phyloP scores from a whole-genome alignment of 2,797 vertebrate species.

The Gymnocypris eckloni region DNA sequence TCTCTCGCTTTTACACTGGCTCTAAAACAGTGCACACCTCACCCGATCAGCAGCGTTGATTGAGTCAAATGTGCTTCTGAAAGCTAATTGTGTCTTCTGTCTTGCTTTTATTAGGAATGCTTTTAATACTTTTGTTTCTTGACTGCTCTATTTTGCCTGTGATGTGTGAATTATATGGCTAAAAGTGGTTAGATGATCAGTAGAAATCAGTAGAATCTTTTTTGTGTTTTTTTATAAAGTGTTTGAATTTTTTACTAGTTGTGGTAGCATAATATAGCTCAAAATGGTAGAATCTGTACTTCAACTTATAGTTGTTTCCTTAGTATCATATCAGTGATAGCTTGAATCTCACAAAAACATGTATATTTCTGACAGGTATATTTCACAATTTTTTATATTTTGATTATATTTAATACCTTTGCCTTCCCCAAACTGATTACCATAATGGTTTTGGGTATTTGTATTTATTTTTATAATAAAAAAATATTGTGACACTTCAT shows the following conservation, averaged over 20 bases:
- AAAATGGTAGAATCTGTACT: constrained; percentile 26
- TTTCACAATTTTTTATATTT: background rate
- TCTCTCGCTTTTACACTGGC: constrained; percentile 19
- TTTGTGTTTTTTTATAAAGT: background rate
- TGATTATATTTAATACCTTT: background rate
- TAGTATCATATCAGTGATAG: constrained; percentile 28
- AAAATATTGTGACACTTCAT: no score
- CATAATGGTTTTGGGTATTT: background rate
- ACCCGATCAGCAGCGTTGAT: constrained; percentile 62
- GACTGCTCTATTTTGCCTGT: constrained; percentile 55
- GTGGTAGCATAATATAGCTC: constrained; percentile 42
- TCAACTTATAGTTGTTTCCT: constrained; percentile 8
- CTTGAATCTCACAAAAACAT: constrained; percentile 4
- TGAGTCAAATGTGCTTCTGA: constrained; percentile 51
- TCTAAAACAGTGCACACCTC: constrained; percentile 21
- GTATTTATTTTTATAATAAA: background rate
- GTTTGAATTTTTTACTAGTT: constrained; percentile 31
- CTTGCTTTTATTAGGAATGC: constrained; percentile 52
- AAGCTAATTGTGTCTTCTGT: constrained; percentile 52
- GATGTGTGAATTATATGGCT: constrained; percentile 50
- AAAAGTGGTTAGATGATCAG: constrained; percentile 30
- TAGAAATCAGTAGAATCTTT: constrained; percentile 18
- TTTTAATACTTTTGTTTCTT: constrained; percentile 47
- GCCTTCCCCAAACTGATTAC: background rate
- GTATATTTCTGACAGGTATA: background rate